These are phyloP conservation scores for Eupeodes luniger DNA, from an alignment of 2,888 invertebrate species.

Conservation along the genomic window DNA sequence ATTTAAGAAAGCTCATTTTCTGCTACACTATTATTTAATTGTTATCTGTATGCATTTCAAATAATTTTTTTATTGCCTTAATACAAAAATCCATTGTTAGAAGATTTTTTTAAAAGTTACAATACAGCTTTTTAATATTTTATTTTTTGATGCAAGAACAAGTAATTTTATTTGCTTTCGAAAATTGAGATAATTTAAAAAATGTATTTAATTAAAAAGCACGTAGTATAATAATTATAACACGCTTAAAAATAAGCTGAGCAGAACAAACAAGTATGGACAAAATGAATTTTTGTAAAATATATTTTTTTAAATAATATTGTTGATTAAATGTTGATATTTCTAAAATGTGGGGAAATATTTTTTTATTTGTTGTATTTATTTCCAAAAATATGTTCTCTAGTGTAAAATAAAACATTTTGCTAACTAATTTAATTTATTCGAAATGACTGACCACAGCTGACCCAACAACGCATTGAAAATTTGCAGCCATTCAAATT, in stretches of 20 bases:
- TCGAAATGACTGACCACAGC: not conserved
- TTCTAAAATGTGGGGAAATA: no score
- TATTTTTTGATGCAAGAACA: conserved; percentile 56
- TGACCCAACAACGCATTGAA: conserved; percentile 77
- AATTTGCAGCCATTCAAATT: conserved; percentile 85
- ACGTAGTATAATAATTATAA: not conserved
- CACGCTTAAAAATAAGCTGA: not conserved
- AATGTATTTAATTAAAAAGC: conserved; percentile 15
- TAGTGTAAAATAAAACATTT: not conserved
- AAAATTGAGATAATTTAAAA: not conserved
- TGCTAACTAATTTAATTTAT: conserved; percentile 28
- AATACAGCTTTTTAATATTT: not conserved
- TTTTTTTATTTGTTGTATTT: no score
- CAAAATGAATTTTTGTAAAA: no score
- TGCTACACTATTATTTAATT: not conserved
- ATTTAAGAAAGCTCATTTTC: conserved; percentile 16
- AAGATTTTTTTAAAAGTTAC: conserved; percentile 55
- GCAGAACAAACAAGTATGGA: no score
- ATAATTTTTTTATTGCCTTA: conserved; percentile 63
- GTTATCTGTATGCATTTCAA: not conserved
- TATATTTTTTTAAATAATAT: no score
- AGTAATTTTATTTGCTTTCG: conserved; percentile 39
- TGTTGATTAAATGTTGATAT: no score
- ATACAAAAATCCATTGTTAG: conserved; percentile 63
- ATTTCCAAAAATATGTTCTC: no score